A percentile compares a stretch with the other conserved stretches of the same genome.
Evolutionary conservation across 53 echinoderm and acorn worm genomes (phyloP).

Genomic region (Patiria pectinifera): DNA sequence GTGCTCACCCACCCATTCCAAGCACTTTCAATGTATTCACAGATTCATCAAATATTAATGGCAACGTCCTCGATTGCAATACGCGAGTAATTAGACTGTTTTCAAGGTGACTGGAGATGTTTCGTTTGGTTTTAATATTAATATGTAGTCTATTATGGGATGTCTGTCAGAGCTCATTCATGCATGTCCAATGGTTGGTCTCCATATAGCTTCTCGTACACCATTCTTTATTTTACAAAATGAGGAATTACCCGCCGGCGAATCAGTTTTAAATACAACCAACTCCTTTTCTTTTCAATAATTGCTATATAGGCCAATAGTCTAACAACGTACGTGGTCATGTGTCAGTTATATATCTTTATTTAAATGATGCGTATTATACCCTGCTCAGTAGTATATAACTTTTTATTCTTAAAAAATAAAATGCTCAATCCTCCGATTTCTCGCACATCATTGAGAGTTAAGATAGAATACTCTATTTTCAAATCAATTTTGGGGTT

Average conservation of each 20-base stretch:
- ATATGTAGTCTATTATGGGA: slow-evolving; percentile 19
- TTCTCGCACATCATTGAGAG: too few species aligned
- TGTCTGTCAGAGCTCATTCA: neutral
- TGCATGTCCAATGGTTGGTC: slow-evolving; percentile 1
- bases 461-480: too few species aligned
- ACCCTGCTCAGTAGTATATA: neutral
- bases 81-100: slow-evolving; percentile 5
- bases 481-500: too few species aligned
- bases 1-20: neutral
- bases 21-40: slow-evolving; percentile 5
- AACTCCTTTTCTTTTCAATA: neutral
- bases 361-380: neutral
- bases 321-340: neutral
- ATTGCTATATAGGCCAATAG: neutral
- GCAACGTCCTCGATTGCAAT: neutral
- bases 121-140: neutral
- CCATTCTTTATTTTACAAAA: neutral
- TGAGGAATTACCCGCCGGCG: neutral
- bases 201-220: neutral
- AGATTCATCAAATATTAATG: neutral
- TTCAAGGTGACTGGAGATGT: slow-evolving; percentile 8
- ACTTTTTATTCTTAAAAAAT: neutral
- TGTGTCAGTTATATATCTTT: neutral
- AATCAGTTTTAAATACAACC: neutral
- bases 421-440: too few species aligned